These are phyloP conservation scores for Argyresthia albistria DNA, from an alignment of 2,888 invertebrate genomes.

Conservation along the genomic window DNA sequence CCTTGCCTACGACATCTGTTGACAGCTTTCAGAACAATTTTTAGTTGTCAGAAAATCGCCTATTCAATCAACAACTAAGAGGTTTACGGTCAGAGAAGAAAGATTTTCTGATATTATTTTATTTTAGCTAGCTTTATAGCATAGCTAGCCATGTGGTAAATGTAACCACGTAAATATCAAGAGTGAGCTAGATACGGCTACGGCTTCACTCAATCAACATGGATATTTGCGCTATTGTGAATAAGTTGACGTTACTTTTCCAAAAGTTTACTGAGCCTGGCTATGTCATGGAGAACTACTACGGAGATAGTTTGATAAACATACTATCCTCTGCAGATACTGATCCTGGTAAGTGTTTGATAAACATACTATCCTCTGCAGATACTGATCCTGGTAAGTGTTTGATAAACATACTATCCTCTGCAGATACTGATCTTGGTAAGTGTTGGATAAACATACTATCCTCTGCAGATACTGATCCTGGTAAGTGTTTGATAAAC, in stretches of 20 bases:
- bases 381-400: background rate
- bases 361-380: background rate
- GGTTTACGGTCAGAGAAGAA: too few species aligned
- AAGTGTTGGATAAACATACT: background rate
- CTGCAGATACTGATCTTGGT: background rate
- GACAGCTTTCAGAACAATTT: too few species aligned
- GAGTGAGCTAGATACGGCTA: too few species aligned
- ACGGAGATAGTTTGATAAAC: conserved; percentile 75
- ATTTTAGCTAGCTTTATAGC: too few species aligned
- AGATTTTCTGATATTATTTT: too few species aligned
- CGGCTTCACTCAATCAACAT: too few species aligned
- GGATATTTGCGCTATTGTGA: conserved; percentile 24
- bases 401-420: background rate
- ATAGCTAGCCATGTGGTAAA: too few species aligned
- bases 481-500: background rate
- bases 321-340: conserved; percentile 65
- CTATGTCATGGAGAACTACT: conserved; percentile 75
- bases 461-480: too few species aligned
- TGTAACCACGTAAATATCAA: too few species aligned
- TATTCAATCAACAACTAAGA: too few species aligned
- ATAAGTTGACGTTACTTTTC: conserved; percentile 71
- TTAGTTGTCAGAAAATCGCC: too few species aligned
- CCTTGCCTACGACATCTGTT: too few species aligned
- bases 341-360: conserved; percentile 49
- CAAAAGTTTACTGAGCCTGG: conserved; percentile 69